Conservation (phyloP, 2,888 invertebrate species). For the Hemicrepidius hirtus region DNA sequence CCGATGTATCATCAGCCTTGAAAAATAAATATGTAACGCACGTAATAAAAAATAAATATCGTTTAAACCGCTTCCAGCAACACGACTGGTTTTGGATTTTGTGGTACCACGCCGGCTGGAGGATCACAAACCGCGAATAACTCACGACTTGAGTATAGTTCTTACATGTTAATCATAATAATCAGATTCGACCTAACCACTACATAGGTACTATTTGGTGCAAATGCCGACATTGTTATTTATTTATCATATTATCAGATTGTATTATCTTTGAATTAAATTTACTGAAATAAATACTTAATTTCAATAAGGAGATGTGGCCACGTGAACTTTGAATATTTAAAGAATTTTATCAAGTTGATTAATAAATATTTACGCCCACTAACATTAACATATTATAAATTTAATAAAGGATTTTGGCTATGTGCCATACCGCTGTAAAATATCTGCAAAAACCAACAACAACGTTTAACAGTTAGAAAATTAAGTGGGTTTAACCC, state of each 20-base stretch:
- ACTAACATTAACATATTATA: constrained; percentile 10
- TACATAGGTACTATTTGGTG: constrained; percentile 49
- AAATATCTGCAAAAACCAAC: too few species aligned
- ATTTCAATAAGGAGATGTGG: constrained; percentile 30
- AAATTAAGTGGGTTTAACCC: too few species aligned
- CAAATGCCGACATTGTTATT: constrained; percentile 53
- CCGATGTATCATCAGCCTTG: constrained; percentile 20
- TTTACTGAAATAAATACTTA: constrained; percentile 27
- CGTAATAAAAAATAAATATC: constrained; percentile 30
- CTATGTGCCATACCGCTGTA: too few species aligned
- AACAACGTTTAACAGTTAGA: too few species aligned
- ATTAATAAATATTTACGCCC: background rate
- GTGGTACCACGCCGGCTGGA: constrained; percentile 46
- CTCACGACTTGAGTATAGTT: constrained; percentile 35
- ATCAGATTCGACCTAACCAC: constrained; percentile 29
- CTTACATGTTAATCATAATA: constrained; percentile 47
- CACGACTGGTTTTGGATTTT: constrained; percentile 36
- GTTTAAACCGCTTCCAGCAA: constrained; percentile 34
- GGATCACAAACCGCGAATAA: constrained; percentile 35
- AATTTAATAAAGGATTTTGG: too few species aligned
- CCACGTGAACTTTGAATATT: constrained; percentile 16
- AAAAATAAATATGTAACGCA: constrained; percentile 31
- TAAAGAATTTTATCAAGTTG: background rate
- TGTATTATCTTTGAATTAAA: constrained; percentile 18
- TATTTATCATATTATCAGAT: constrained; percentile 46